Conservation (phyloP, 2,113 vertebrate species). For the Trichechus manatus region DNA sequence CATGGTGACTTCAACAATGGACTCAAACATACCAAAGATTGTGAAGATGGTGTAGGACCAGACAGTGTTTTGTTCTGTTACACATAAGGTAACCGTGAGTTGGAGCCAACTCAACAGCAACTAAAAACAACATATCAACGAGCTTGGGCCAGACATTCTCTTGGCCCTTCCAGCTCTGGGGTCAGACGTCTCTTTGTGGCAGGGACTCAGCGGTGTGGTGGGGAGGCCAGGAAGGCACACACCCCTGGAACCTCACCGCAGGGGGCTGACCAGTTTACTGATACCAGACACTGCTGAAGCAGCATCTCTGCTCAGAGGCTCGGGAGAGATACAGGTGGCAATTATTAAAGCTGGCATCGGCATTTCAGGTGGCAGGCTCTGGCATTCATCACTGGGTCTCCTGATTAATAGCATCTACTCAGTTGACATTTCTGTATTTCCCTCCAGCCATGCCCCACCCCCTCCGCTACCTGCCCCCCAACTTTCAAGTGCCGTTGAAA, state of each 20-base stretch:
- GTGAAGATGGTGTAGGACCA: not conserved
- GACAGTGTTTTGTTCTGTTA: not conserved
- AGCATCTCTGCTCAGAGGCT: not conserved
- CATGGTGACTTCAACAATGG: not conserved
- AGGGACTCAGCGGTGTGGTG: too few relatives aligned
- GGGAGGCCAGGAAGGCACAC: not conserved
- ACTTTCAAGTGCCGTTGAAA: not conserved
- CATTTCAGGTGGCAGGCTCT: not conserved
- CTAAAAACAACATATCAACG: too few relatives aligned
- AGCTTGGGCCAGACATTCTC: not conserved
- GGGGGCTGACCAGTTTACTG: not conserved
- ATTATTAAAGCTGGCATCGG: not conserved
- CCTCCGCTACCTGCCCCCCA: not conserved
- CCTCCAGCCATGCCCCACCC: not conserved
- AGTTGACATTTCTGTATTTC: not conserved
- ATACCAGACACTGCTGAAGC: not conserved
- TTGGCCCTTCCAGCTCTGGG: not conserved
- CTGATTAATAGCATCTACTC: not conserved
- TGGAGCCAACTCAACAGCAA: too few relatives aligned
- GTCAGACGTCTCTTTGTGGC: not conserved
- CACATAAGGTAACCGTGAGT: not conserved
- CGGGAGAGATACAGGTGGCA: not conserved
- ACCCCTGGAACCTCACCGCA: not conserved
- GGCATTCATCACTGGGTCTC: not conserved
- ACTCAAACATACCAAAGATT: not conserved